Evolutionary conservation across 2,888 invertebrate species (phyloP), one percentile per base, ranked within the genome.

Genomic region (Himalopsyche anomala): DNA sequence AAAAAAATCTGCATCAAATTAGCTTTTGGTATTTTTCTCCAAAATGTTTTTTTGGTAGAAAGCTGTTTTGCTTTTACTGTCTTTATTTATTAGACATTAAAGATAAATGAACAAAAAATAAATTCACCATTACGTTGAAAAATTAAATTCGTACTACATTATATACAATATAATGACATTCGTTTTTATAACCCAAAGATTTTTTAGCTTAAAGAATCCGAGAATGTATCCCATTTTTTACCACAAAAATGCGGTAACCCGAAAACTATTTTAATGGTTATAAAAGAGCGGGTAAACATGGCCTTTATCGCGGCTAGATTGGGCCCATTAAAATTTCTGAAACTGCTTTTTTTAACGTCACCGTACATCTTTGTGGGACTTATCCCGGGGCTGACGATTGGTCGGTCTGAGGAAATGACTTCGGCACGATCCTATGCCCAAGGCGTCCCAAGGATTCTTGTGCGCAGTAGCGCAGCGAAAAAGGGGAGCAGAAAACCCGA

Each of bases 221-320:
- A 1, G 51, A 62, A 62, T n/a, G n/a, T 9, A 62, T 62, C 62
- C 19, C 62, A 62, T 62, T 62, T 62, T 62, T 62, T 62, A 62
- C 62, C 62, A 62, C 19, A 62, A 62, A 62, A 62, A 62, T 62
- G 62, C 28, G 62, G 62, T 28, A 62, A 62, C 62, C 62, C 62
- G 62, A 62, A 62, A 62, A 62, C 62, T 62, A 62, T 62, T 62
- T 62, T 62, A 62, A 62, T 62, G 62, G 62, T 8, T 62, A 19
- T 8, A 19, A 62, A 5, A 62, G 62, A 62, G 62, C 62, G 62
- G 62, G 62, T 62, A 62, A 62, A 62, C 62, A 62, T 19, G 62
- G 62, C 62, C 62, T 62, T 62, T 62, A 62, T 62, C 62, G n/a
- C 62, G 19, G 62, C 62, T 62, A 62, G 62, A 62, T 62, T 62